These are phyloP conservation scores for Calyptommatus sinebrachiatus DNA, from an alignment of 2,113 vertebrate species.

Conservation along the genomic window DNA sequence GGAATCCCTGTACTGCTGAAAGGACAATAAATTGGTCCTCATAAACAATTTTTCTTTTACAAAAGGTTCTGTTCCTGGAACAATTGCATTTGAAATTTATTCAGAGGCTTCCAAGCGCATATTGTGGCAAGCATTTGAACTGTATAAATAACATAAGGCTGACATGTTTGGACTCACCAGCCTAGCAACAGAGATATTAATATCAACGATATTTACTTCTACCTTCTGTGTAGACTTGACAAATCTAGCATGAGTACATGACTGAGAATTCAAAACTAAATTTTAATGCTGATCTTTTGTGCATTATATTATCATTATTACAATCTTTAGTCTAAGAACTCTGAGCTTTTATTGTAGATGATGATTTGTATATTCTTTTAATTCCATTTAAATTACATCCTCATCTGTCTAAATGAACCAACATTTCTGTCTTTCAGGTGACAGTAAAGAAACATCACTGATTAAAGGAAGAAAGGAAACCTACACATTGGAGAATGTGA, in stretches of 20 bases:
- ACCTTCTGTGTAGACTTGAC: not conserved
- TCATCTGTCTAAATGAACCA: not conserved
- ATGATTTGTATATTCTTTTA: not conserved
- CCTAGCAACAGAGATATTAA: conserved; percentile 11
- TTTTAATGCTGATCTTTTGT: not conserved
- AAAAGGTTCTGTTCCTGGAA: conserved; percentile 17
- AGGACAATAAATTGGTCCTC: not conserved
- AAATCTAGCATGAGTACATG: not conserved
- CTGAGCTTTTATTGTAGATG: not conserved
- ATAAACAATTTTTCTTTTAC: not conserved
- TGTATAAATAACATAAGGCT: conserved; percentile 14
- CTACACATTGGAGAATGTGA: too few species aligned
- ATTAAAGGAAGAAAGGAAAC: too few species aligned
- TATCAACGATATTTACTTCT: conserved; percentile 2
- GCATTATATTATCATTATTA: not conserved
- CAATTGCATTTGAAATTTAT: not conserved
- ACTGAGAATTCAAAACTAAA: not conserved
- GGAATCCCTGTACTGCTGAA: not conserved
- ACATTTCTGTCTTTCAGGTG: not conserved
- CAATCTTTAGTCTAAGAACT: not conserved
- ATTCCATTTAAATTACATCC: not conserved
- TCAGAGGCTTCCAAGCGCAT: not conserved
- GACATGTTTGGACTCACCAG: not conserved
- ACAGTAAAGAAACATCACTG: too few species aligned
- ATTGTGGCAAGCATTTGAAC: conserved; percentile 3